Base-by-base conservation (phyloP, 2,797 vertebrate species). In the Peromyscus attwateri region DNA sequence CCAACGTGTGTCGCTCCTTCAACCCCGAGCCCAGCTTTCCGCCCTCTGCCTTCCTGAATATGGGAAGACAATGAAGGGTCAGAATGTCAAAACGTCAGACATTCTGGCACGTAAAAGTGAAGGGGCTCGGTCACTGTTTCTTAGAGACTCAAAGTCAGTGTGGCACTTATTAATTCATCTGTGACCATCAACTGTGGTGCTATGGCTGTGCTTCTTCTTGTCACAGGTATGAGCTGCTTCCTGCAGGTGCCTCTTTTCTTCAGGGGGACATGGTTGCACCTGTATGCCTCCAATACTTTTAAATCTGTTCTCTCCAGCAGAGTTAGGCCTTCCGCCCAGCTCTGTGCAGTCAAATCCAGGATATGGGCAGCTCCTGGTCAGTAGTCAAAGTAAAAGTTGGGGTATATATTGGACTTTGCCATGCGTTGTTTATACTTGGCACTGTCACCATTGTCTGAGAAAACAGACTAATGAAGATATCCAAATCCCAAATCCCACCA, bases 381-480 rank as follows among this genome's bases (percentile, higher is more conserved):
- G 83, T 82, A 29, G 87, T 52, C n/a, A 27, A 37, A 49, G 49
- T 80, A 83, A 97, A 93, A 76, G 90, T 29, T 79, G 76, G 19
- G 12, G n/a, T 55, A 19, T 3, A 9, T 7, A 25, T 40, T 64
- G 62, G 64, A 43, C 66, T 37, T 0, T 14, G 37, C n/a, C 34
- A 4, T 13, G 0, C 23, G 55, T 62, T 68, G 55, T 62, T 75
- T 37, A 21, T 14, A 11, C 4, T 80, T 49, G 85, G 52, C 46
- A 1, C 76, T n/a, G 57, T 77, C 55, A 52, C 19, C 11, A 29
- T 29, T 43, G 37, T 62, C 46, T 49, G 55, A 43, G 68, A 66
- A 93, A 87, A 71, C 68, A 79, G 76, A 34, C 49, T 66, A 52
- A 71, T 83, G 70, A 92, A 64, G 92, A 94, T 87, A 96, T 64